Conservation (phyloP, 1,140 invertebrate species). For the Macrostomum lignano region DNA sequence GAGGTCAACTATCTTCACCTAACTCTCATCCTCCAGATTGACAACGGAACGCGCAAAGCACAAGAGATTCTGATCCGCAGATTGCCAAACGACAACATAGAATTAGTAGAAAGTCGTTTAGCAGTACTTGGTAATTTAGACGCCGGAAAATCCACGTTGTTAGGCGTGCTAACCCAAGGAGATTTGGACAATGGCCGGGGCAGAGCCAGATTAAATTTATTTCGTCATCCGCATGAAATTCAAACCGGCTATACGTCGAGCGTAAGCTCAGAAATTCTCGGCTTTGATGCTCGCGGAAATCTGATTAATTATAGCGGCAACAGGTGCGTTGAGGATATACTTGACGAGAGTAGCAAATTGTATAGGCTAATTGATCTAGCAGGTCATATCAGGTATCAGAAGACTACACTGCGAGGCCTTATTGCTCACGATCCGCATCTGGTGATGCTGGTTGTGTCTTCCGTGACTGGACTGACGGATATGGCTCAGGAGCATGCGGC, state of each 20-base stretch:
- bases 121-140: conserved; percentile 72
- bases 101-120: no score
- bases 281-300: conserved; percentile 37
- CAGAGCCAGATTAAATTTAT: conserved; percentile 67
- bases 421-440: conserved; percentile 77
- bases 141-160: conserved; percentile 63
- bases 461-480: conserved; percentile 23
- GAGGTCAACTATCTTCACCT: no score
- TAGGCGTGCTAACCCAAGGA: conserved; percentile 75
- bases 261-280: conserved; percentile 78
- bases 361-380: conserved; percentile 83
- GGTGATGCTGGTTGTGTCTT: conserved; percentile 57
- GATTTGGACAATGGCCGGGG: conserved; percentile 78
- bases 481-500: no score
- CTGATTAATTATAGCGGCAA: conserved; percentile 12
- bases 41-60: conserved; percentile 27
- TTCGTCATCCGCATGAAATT: conserved; percentile 79
- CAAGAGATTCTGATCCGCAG: conserved; percentile 66
- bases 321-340: neutral
- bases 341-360: conserved; percentile 11
- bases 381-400: conserved; percentile 74
- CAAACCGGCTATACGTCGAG: conserved; percentile 76
- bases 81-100: conserved; percentile 59
- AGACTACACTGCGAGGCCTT: conserved; percentile 70
- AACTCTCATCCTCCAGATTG: conserved; percentile 6